A percentile compares a stretch with the other conserved stretches of the same genome.
These are phyloP conservation scores for Pseudorectes ferrugineus DNA, from an alignment of 2,113 vertebrate species.

Conservation along the genomic window DNA sequence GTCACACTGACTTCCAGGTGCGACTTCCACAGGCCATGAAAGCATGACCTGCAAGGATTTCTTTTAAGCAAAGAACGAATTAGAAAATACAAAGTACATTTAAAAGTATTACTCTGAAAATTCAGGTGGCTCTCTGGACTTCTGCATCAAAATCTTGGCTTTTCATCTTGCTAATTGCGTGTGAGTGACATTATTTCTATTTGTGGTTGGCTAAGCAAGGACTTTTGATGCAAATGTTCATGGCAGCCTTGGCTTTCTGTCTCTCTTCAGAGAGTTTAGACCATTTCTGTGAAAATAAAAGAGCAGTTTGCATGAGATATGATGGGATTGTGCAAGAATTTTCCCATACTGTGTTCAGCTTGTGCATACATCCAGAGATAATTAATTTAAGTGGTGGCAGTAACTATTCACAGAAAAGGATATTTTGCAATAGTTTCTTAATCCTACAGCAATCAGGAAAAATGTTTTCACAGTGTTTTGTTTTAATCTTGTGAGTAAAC, in stretches of 20 bases:
- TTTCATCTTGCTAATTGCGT: not conserved
- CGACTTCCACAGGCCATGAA: not conserved
- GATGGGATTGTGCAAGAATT: not conserved
- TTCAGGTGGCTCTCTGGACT: not conserved
- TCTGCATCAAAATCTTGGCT: not conserved
- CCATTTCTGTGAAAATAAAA: not conserved
- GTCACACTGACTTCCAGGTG: not conserved
- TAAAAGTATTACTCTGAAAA: not conserved
- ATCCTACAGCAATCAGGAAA: not conserved
- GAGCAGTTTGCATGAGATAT: not conserved
- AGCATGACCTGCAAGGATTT: not conserved
- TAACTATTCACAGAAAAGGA: not conserved
- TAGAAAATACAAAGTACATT: not conserved
- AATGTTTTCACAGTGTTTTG: not conserved
- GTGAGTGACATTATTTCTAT: not conserved
- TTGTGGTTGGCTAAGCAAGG: not conserved
- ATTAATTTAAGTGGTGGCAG: not conserved
- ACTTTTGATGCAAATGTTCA: not conserved
- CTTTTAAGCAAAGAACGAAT: not conserved
- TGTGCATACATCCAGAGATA: not conserved
- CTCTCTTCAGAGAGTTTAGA: not conserved
- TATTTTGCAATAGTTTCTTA: conserved; percentile 16
- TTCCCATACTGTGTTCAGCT: not conserved
- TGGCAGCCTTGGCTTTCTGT: not conserved
- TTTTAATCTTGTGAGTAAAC: not conserved